A percentile compares a stretch with the other conserved stretches of the same genome.
These are phyloP conservation scores for Osmoderma eremita DNA, from an alignment of 2,888 invertebrate species.

Conservation along the genomic window DNA sequence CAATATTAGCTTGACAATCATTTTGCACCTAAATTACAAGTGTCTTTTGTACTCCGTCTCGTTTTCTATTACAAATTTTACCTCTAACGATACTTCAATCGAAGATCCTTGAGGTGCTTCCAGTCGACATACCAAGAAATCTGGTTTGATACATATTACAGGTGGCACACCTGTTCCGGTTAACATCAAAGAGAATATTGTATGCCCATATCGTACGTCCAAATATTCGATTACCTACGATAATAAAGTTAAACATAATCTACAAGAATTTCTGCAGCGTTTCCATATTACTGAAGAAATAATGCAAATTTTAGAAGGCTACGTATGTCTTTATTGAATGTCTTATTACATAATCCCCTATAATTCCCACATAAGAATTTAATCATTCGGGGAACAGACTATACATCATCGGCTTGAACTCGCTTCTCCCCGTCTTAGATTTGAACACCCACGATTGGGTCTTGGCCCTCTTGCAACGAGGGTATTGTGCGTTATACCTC, in stretches of 20 bases:
- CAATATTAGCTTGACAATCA: slow-evolving; percentile 42
- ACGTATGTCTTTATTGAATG: background rate
- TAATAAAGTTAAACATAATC: slow-evolving; percentile 14
- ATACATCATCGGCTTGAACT: slow-evolving; percentile 49
- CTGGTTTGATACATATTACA: slow-evolving; percentile 46
- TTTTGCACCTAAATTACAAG: slow-evolving; percentile 47
- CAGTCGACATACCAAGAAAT: slow-evolving; percentile 49
- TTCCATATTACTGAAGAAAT: background rate
- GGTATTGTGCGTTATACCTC: slow-evolving; percentile 54
- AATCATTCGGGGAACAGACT: slow-evolving; percentile 45
- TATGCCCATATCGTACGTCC: slow-evolving; percentile 49
- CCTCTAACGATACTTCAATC: slow-evolving; percentile 48
- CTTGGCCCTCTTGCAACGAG: slow-evolving; percentile 50
- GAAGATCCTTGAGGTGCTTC: slow-evolving; percentile 42
- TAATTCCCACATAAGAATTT: background rate
- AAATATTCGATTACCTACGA: slow-evolving; percentile 50
- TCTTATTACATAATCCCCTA: background rate
- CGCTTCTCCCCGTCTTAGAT: slow-evolving; percentile 52
- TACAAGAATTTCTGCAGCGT: background rate
- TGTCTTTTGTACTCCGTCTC: background rate
- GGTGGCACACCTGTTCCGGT: slow-evolving; percentile 48
- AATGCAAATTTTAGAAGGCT: background rate
- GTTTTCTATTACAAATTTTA: slow-evolving; percentile 20
- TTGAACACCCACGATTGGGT: slow-evolving; percentile 57
- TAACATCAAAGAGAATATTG: slow-evolving; percentile 48